Conservation (phyloP, 2,888 invertebrate genomes). For the Theodoxus fluviatilis region DNA sequence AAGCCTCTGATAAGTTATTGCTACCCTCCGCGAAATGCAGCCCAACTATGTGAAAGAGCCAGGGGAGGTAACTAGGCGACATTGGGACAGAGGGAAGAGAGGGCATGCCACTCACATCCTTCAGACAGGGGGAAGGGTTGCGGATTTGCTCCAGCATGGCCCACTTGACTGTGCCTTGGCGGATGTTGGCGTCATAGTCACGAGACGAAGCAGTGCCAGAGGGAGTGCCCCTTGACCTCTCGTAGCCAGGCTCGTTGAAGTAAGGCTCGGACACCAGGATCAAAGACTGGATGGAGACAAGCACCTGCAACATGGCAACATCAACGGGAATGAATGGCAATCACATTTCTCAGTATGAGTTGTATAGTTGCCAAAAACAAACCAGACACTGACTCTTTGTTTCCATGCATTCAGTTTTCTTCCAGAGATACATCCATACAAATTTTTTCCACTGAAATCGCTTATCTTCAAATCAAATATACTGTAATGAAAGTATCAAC, state of each 20-base stretch:
- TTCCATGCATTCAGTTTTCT: not conserved
- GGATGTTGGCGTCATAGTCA: slow-evolving; percentile 94
- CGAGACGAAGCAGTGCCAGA: slow-evolving; percentile 86
- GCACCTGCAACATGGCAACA: slow-evolving; percentile 61
- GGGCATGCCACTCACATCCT: slow-evolving; percentile 50
- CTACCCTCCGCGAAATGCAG: too few species aligned
- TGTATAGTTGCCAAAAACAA: not conserved
- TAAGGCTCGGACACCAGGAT: slow-evolving; percentile 67
- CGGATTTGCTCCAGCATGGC: slow-evolving; percentile 93
- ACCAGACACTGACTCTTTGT: not conserved
- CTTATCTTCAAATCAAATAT: too few species aligned
- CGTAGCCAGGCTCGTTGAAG: slow-evolving; percentile 68
- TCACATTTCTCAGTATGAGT: too few species aligned
- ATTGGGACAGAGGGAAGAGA: too few species aligned
- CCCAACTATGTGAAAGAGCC: too few species aligned
- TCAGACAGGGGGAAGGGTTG: slow-evolving; percentile 87
- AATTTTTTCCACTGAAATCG: too few species aligned
- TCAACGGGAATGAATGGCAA: too few species aligned
- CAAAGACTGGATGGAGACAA: slow-evolving; percentile 67
- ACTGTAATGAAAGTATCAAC: too few species aligned
- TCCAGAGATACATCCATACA: too few species aligned
- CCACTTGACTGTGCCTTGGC: slow-evolving; percentile 93
- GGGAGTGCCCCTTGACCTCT: slow-evolving; percentile 64
- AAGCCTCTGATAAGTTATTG: too few species aligned
- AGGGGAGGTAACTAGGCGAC: too few species aligned